Base-by-base conservation (phyloP, 2,888 invertebrate species). In the Psylliodes chrysocephalus region DNA sequence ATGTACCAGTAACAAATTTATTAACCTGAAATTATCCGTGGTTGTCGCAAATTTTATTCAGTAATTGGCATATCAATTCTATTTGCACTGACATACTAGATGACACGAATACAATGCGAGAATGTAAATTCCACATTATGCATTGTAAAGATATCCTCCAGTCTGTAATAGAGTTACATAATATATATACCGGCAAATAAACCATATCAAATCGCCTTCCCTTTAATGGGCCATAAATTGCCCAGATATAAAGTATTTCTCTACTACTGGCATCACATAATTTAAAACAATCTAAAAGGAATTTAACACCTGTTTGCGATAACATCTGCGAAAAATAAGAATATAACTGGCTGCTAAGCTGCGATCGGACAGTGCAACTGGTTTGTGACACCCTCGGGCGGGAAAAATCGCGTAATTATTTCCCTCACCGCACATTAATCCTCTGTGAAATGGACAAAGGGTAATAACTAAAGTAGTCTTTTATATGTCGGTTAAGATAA, bases 231-330 rank as follows among this genome's bases (percentile, higher is more conserved):
- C 28, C 14, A 49, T 49, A 49, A 49, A 49, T 49, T 30, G 49
- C 15, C 49, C 19, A 25, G 49, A 49, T 12, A 28, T 49, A 49
- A 49, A 49, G 30, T 19, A 60, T 52, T 52, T 42, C 51, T 56
- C 47, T 40, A 57, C 62, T 30, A 57, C 62, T 30, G 52, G 65
- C 66, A 71, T 72, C 68, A 62, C 71, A 74, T 73, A 73, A 74
- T 75, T 75, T 69, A 72, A 67, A 73, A 75, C 71, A 74, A 75
- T 75, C 73, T 67, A 42, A 60, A 59, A 62, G 75, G 75, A 77
- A 77, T 77, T 77, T 74, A 76, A 73, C 77, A 77, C 75, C 77
- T 77, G 75, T 73, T 73, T 64, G 68, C 52, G 77, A 77, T 77
- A 65, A 44, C 75, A 77, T 77, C 76, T 59, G 54, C 38, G 46